These are phyloP conservation scores for Diuraphis noxia DNA, from an alignment of 1,140 invertebrate species.

Conservation along the genomic window DNA sequence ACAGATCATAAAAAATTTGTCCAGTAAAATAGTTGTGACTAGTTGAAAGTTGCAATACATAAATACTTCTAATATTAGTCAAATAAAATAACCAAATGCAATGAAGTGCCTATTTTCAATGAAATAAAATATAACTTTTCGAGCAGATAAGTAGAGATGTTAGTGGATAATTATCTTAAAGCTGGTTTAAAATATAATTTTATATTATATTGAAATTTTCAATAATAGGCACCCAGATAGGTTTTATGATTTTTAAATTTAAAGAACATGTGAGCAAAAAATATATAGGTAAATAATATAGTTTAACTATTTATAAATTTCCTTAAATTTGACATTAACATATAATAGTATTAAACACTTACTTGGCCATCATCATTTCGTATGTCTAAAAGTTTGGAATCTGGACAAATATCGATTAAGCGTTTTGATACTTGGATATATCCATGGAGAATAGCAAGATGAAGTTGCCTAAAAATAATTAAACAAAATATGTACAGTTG, in stretches of 20 bases:
- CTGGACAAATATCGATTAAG: constrained; percentile 25
- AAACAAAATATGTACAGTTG: background rate
- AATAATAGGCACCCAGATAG: no score
- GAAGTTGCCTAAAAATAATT: constrained; percentile 39
- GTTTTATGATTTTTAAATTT: background rate
- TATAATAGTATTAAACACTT: background rate
- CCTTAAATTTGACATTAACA: background rate
- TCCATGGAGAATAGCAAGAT: constrained; percentile 45
- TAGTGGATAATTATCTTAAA: background rate
- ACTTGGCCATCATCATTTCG: constrained; percentile 48
- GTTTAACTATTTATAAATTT: background rate
- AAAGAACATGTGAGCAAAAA: background rate
- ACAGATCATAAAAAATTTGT: background rate
- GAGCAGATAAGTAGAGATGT: background rate
- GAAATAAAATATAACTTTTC: background rate
- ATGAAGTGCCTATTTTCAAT: background rate
- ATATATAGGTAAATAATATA: background rate
- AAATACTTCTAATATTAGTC: background rate
- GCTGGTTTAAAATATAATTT: no score
- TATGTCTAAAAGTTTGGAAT: constrained; percentile 34
- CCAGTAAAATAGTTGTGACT: background rate
- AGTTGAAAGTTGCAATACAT: background rate
- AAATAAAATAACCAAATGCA: background rate
- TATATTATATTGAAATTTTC: no score
- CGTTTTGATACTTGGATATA: constrained; percentile 25